Evolutionary conservation across 2,113 vertebrate genomes (phyloP).

Genomic region (Engraulis encrasicolus): DNA sequence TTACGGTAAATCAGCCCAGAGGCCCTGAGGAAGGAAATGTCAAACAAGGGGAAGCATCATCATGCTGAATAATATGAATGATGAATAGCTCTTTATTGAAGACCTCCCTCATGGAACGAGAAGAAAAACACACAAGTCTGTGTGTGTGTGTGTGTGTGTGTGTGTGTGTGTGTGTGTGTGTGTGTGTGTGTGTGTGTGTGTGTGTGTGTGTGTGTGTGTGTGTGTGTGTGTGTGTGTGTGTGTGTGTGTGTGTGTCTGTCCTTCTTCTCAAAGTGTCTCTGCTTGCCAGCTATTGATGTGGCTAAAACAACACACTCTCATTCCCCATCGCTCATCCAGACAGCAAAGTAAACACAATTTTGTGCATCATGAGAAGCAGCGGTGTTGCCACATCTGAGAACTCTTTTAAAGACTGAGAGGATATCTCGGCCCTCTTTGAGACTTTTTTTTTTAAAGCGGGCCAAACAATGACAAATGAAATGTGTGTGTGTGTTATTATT

Average conservation of each 20-base stretch:
- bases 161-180: too few relatives aligned
- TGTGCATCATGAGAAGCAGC: not conserved
- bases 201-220: too few relatives aligned
- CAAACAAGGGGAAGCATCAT: not conserved
- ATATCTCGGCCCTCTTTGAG: not conserved
- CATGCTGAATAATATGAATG: too few relatives aligned
- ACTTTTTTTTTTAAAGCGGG: too few relatives aligned
- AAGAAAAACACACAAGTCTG: conserved; percentile 16
- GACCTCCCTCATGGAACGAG: not conserved
- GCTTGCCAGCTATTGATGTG: not conserved
- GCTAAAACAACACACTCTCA: not conserved
- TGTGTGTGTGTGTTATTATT: too few relatives aligned
- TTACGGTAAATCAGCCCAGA: not conserved
- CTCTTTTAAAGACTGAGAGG: not conserved
- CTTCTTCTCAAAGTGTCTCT: not conserved
- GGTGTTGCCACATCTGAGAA: not conserved
- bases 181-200: too few relatives aligned
- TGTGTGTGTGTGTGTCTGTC: too few relatives aligned
- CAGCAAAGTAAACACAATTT: not conserved
- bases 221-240: too few relatives aligned
- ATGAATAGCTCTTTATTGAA: not conserved
- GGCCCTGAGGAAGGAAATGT: not conserved
- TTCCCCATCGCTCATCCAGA: not conserved
- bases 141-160: too few relatives aligned
- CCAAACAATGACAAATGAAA: too few relatives aligned